Percentiles rank a stretch among this genome's conserved stretches.
These are phyloP conservation scores for Zelostemma sp. DNA, from an alignment of 1,140 invertebrate genomes.

Conservation along the genomic window DNA sequence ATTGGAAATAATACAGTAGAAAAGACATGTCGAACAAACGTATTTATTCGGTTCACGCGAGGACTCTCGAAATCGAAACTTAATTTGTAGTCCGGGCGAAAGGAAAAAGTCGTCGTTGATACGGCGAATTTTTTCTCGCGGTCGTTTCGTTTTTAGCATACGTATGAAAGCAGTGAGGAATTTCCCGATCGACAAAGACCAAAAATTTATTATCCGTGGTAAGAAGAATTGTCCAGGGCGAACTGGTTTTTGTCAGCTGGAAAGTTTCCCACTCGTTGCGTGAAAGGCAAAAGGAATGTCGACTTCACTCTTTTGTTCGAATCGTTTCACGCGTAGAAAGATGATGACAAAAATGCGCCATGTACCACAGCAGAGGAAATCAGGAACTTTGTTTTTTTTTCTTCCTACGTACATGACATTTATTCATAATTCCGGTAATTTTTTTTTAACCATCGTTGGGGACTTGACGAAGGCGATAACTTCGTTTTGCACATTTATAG, in stretches of 20 bases:
- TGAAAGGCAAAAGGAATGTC: not conserved
- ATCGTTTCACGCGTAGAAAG: not conserved
- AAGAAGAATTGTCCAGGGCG: too few species aligned
- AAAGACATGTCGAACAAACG: constrained; percentile 27
- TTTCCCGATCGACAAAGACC: constrained; percentile 8
- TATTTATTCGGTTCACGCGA: constrained; percentile 11
- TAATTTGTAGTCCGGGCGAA: constrained; percentile 9
- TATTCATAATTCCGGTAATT: not conserved
- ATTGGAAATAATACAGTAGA: not conserved
- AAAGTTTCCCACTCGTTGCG: not conserved
- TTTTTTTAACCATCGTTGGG: constrained; percentile 16
- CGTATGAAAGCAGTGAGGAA: constrained; percentile 10
- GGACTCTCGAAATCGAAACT: constrained; percentile 6
- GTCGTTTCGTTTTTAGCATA: constrained; percentile 12
- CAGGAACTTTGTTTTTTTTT: not conserved
- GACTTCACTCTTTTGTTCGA: not conserved
- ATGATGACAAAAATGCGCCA: constrained; percentile 8
- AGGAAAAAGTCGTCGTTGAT: constrained; percentile 18
- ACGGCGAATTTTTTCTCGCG: constrained; percentile 21
- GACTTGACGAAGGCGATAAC: constrained; percentile 7
- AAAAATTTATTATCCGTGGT: not conserved
- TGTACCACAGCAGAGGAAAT: not conserved
- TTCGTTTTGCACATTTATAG: constrained; percentile 41
- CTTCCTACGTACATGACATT: not conserved
- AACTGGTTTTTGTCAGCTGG: not conserved